Percentiles rank a stretch among this genome's conserved stretches.
These are phyloP conservation scores for Choristoneura rosaceana DNA, from an alignment of 2,888 invertebrate genomes.

Conservation along the genomic window DNA sequence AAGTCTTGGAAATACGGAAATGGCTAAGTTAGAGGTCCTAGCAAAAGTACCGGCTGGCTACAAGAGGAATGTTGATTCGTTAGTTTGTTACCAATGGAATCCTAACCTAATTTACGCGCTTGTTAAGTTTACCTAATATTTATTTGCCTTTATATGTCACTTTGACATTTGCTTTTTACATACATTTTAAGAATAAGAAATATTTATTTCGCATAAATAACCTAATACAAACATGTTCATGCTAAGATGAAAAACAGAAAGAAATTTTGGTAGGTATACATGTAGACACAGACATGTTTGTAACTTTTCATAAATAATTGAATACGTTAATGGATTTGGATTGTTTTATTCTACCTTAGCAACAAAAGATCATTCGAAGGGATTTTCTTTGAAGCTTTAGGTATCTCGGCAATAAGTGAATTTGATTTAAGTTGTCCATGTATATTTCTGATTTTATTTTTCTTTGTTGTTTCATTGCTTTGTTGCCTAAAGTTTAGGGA, in stretches of 20 bases:
- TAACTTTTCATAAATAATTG: no score
- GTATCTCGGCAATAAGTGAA: constrained; percentile 22
- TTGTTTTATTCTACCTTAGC: constrained; percentile 30
- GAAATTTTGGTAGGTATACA: no score
- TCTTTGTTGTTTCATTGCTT: not conserved
- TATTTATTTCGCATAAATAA: no score
- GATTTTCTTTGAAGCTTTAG: constrained; percentile 14
- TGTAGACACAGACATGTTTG: no score
- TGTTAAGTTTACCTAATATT: no score
- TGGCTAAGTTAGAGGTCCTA: constrained; percentile 22
- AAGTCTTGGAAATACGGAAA: constrained; percentile 27
- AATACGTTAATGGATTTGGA: not conserved
- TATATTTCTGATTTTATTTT: not conserved
- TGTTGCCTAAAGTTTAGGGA: not conserved
- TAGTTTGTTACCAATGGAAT: not conserved
- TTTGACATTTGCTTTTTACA: no score
- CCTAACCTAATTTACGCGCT: no score
- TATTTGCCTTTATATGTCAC: no score
- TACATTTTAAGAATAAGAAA: no score
- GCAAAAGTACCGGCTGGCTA: not conserved
- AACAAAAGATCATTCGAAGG: constrained; percentile 23
- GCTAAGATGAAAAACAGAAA: no score
- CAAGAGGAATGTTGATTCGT: constrained; percentile 14
- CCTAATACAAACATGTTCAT: no score
- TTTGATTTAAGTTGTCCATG: constrained; percentile 8